Percentiles rank a stretch among this genome's conserved stretches.
Conservation (phyloP, 2,888 invertebrate species). For the Nomada goodeniana region DNA sequence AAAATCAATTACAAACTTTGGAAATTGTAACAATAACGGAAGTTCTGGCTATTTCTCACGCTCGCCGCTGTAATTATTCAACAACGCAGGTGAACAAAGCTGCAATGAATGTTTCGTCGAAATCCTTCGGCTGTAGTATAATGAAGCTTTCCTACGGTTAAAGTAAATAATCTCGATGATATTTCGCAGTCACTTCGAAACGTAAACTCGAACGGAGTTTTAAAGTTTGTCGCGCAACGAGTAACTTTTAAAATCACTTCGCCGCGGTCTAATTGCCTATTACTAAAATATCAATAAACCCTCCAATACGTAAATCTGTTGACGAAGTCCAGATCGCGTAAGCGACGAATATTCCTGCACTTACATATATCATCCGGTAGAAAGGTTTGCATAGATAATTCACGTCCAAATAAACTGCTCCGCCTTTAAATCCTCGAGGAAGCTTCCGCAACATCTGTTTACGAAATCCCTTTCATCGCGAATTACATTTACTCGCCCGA, state of each 20-base stretch:
- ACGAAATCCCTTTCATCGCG: conserved; percentile 26
- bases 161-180: conserved; percentile 47
- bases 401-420: conserved; percentile 1
- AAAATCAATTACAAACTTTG: conserved; percentile 75
- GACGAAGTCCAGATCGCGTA: no score
- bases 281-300: no score
- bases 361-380: background rate
- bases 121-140: conserved; percentile 36
- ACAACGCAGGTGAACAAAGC: conserved; percentile 51
- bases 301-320: no score
- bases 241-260: no score
- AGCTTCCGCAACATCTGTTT: conserved; percentile 5
- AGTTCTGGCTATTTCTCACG: conserved; percentile 20
- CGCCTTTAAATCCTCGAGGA: conserved; percentile 6
- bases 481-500: background rate
- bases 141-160: conserved; percentile 45
- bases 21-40: conserved; percentile 66
- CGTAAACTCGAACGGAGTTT: no score
- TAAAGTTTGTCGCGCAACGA: no score
- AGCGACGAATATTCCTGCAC: background rate
- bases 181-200: conserved; percentile 14
- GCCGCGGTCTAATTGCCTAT: no score
- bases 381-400: conserved; percentile 1
- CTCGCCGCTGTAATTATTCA: conserved; percentile 66
- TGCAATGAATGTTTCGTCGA: conserved; percentile 47